A percentile compares a stretch with the other conserved stretches of the same genome.
phyloP scores from a whole-genome alignment of 2,113 vertebrate genomes.

The Marmota monax region DNA sequence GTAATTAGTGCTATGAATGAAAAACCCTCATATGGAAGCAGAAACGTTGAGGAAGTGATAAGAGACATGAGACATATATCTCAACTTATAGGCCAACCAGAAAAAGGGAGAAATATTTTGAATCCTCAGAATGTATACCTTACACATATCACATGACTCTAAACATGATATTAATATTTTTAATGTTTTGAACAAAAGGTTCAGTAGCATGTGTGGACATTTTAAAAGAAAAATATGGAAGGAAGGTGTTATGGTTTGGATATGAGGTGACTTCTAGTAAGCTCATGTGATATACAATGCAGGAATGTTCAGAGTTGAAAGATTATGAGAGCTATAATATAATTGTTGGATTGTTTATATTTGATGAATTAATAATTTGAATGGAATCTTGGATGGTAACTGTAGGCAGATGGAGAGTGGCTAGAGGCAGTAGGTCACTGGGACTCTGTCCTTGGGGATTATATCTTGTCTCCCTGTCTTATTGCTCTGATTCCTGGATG shows the following conservation, averaged over 20 bases:
- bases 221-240: constrained; percentile 36
- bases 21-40: not conserved
- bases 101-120: not conserved
- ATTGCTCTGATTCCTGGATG: too few relatives aligned
- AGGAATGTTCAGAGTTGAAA: too few relatives aligned
- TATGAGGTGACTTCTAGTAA: too few relatives aligned
- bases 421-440: too few relatives aligned
- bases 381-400: too few relatives aligned
- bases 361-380: too few relatives aligned
- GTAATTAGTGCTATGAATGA: not conserved
- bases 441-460: too few relatives aligned
- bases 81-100: not conserved
- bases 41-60: not conserved
- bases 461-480: too few relatives aligned
- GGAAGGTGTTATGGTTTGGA: not conserved
- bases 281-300: too few relatives aligned
- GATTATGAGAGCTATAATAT: too few relatives aligned
- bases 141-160: not conserved
- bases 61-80: not conserved
- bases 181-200: not conserved
- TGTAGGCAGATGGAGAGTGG: too few relatives aligned
- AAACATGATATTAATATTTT: constrained; percentile 5
- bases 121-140: not conserved
- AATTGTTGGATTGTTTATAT: too few relatives aligned
- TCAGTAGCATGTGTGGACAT: not conserved